These are phyloP conservation scores for Pipistrellus kuhlii DNA, from an alignment of 2,797 vertebrate species.

Conservation along the genomic window DNA sequence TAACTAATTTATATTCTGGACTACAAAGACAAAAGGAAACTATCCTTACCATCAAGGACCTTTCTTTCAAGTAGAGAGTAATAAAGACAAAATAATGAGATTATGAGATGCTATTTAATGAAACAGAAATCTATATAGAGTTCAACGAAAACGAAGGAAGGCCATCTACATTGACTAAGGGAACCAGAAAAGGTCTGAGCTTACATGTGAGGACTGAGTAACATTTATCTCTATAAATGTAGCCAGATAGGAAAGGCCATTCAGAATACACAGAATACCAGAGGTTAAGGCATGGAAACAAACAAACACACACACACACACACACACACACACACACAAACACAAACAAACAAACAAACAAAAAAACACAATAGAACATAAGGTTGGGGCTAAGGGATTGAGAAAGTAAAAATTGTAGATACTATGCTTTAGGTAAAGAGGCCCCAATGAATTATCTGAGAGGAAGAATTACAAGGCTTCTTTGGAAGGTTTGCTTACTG, in stretches of 20 bases:
- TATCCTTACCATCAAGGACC: background rate
- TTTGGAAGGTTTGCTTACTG: background rate
- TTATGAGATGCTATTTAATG: conserved; percentile 1
- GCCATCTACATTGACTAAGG: background rate
- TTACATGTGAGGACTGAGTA: background rate
- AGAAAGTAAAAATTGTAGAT: background rate
- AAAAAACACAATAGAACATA: background rate
- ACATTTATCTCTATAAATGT: background rate
- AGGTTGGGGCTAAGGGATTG: background rate
- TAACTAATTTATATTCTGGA: background rate
- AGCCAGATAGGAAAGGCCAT: background rate
- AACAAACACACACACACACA: too few species aligned
- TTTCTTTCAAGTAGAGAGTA: background rate
- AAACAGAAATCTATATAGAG: background rate
- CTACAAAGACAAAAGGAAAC: background rate
- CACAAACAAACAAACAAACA: too few species aligned
- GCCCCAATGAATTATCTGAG: background rate
- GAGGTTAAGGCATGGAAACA: background rate
- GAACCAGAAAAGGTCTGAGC: background rate
- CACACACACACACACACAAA: too few species aligned
- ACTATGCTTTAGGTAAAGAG: background rate
- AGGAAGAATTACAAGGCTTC: background rate
- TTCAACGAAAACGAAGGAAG: background rate
- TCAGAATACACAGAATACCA: background rate
- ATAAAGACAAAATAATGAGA: background rate